phyloP scores from a whole-genome alignment of 2,113 vertebrate species.

The Myotis lucifugus region DNA sequence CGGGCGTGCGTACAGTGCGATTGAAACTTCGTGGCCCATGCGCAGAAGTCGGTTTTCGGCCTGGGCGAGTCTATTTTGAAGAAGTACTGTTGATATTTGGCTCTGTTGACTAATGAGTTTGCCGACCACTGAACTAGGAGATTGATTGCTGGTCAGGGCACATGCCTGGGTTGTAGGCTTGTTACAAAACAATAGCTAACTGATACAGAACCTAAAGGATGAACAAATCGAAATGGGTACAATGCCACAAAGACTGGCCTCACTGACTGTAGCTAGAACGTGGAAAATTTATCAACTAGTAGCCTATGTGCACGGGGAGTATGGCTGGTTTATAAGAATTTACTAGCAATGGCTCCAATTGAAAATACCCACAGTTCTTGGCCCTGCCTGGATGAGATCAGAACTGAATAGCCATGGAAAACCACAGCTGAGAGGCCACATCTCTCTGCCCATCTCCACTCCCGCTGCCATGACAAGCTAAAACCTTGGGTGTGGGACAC shows the following conservation, averaged over 20 bases:
- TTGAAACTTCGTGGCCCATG: no score
- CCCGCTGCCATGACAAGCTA: background rate
- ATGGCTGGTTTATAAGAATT: background rate
- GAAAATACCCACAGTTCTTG: background rate
- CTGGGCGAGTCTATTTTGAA: no score
- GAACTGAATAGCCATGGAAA: background rate
- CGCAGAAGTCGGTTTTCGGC: no score
- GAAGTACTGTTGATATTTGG: no score
- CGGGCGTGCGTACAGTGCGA: no score
- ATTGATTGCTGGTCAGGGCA: no score
- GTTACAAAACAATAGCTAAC: background rate
- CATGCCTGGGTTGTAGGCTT: no score
- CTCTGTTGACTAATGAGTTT: no score
- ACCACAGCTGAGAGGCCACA: background rate
- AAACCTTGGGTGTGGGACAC: background rate
- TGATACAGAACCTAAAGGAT: background rate
- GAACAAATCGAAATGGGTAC: background rate
- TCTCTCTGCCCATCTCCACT: background rate
- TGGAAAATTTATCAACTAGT: background rate
- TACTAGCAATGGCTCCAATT: background rate
- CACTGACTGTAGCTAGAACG: background rate
- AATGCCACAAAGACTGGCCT: background rate
- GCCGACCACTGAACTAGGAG: no score
- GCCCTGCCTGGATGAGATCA: background rate
- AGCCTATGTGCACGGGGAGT: no score